These are phyloP conservation scores for Meganola albula DNA, from an alignment of 2,888 invertebrate genomes.

Conservation along the genomic window DNA sequence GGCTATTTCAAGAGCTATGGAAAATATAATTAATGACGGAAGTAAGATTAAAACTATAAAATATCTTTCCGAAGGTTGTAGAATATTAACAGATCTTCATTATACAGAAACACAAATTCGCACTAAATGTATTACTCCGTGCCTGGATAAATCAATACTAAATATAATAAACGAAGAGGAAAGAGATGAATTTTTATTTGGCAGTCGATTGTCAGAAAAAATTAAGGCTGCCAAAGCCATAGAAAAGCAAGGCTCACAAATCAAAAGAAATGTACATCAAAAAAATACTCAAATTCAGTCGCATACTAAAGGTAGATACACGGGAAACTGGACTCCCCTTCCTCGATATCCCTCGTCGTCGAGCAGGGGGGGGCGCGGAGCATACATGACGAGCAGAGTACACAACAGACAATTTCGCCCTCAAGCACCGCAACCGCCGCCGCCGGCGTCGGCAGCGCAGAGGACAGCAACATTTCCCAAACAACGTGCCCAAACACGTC, in stretches of 20 bases:
- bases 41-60: not conserved
- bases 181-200: constrained; percentile 19
- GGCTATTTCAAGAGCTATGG: constrained; percentile 10
- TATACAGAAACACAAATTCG: constrained; percentile 6
- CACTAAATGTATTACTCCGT: constrained; percentile 12
- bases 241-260: not conserved
- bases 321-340: constrained; percentile 23
- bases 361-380: constrained; percentile 16
- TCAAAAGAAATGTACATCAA: not conserved
- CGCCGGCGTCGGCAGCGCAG: not conserved
- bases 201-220: constrained; percentile 4
- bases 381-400: not conserved
- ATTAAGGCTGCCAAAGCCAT: not conserved
- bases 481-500: not conserved
- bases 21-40: not conserved
- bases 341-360: constrained; percentile 8
- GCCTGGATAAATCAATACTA: constrained; percentile 16
- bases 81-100: constrained; percentile 15
- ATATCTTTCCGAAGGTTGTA: not conserved
- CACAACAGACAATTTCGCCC: not conserved
- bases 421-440: not conserved
- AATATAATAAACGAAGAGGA: constrained; percentile 12
- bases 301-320: not conserved
- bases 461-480: too few relatives aligned
- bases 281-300: not conserved